These are phyloP conservation scores for Lepus townsendii DNA, from an alignment of 2,797 vertebrate genomes.

Conservation along the genomic window DNA sequence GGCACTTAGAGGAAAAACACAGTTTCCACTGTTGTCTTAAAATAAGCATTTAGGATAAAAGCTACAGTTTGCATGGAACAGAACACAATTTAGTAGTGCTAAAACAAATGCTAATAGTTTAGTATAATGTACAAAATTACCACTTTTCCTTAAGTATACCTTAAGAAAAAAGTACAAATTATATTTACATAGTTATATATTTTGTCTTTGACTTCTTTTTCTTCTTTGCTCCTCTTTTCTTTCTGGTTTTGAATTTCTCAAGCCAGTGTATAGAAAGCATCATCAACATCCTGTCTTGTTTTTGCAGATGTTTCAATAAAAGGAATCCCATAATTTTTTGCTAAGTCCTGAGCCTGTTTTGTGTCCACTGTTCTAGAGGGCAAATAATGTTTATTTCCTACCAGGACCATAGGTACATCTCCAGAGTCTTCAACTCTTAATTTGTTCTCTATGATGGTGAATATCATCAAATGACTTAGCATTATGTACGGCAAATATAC, in stretches of 20 bases:
- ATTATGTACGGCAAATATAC: slow-evolving; percentile 99
- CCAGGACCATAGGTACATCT: slow-evolving; percentile 99
- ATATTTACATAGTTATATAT: slow-evolving; percentile 99
- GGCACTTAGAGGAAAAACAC: slow-evolving; percentile 91
- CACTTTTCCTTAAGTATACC: slow-evolving; percentile 93
- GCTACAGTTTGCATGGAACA: slow-evolving; percentile 87
- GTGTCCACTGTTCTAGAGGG: slow-evolving; percentile 98
- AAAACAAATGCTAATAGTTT: slow-evolving; percentile 98
- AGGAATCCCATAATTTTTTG: slow-evolving; percentile 98
- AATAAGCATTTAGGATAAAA: slow-evolving; percentile 88
- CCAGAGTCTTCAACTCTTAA: slow-evolving; percentile 99
- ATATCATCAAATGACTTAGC: slow-evolving; percentile 99
- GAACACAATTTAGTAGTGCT: slow-evolving; percentile 92
- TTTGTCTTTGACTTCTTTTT: slow-evolving; percentile 99
- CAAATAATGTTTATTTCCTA: slow-evolving; percentile 99
- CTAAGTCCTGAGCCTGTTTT: slow-evolving; percentile 99
- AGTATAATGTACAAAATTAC: slow-evolving; percentile 99
- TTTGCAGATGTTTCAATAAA: slow-evolving; percentile 99
- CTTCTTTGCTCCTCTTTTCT: slow-evolving; percentile 99
- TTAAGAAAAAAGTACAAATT: slow-evolving; percentile 90
- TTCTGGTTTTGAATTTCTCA: slow-evolving; percentile 99
- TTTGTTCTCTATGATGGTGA: slow-evolving; percentile 99
- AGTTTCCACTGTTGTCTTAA: slow-evolving; percentile 92
- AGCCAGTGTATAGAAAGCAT: slow-evolving; percentile 99
- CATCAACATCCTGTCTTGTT: slow-evolving; percentile 99